Evolutionary conservation across 1,140 invertebrate genomes (phyloP), one percentile per base, ranked within the genome.

Genomic region (Temnothorax nylanderi): DNA sequence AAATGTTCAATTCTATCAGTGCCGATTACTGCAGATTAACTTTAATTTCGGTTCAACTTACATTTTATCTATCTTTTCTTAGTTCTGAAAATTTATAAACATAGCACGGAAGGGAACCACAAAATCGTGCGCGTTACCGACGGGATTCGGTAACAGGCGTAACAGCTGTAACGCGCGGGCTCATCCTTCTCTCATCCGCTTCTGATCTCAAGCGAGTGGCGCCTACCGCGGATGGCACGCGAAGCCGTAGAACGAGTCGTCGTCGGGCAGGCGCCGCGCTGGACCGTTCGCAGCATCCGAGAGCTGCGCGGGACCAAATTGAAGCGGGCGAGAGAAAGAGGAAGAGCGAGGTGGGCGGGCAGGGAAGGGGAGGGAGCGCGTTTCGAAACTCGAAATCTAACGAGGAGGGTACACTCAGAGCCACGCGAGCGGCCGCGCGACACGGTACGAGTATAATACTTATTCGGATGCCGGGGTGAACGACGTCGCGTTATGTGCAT

Each of bases 381-480:
- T 90, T 93, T 93, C 93, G 89, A 93, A 92, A 92, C 92, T 89
- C 90, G 87, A 92, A 90, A 92, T 91, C 87, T 88, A 90, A 89
- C 89, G 85, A 86, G 87, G 32, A 72, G 21, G 37, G 37, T 18
- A 85, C 85, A 80, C 87, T 93, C 93, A 93, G 92, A 94, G 87
- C 90, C 92, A 91, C 93, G 91, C 92, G 91, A 94, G 93, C 93
- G 90, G 91, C 89, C 91, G 92, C 90, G 91, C 91, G 90, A 90
- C 87, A 88, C 92, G 91, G 81, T 82, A 89, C 92, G 86, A 65
- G 81, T 84, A 74, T 86, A n/a, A n/a, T n/a, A n/a, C n/a, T n/a
- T n/a, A 26, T 26, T 87, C 78, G 89, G 81, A 91, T 71, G 89
- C 71, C 69, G 86, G 81, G 84, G 88, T 87, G 78, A 89, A 86